Evolutionary conservation across 2,888 invertebrate genomes (phyloP).

Genomic region (Drosophila pseudotalamancana): DNA sequence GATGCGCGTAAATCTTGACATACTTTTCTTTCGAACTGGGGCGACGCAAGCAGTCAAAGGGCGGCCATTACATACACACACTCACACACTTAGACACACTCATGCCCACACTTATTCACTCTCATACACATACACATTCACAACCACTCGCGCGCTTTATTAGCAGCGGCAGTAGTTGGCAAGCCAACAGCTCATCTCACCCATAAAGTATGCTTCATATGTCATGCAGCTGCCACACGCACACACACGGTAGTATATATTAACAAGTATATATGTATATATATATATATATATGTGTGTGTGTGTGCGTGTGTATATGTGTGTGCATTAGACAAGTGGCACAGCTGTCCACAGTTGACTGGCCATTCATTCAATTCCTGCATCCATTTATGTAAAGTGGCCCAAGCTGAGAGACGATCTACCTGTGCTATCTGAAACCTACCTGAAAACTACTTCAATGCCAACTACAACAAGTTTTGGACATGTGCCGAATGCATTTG

Average conservation of each 20-base stretch:
- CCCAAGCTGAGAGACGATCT: too few relatives aligned
- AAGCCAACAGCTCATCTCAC: constrained; percentile 29
- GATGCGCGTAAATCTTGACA: constrained; percentile 80
- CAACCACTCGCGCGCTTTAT: constrained; percentile 17
- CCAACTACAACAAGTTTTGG: constrained; percentile 4
- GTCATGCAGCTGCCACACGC: constrained; percentile 37
- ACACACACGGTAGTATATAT: too few relatives aligned
- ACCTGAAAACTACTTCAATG: neutral
- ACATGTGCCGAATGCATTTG: constrained; percentile 13
- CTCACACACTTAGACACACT: neutral
- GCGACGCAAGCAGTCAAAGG: constrained; percentile 29
- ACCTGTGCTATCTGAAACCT: constrained; percentile 15
- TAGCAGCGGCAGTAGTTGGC: constrained; percentile 28
- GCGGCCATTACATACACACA: constrained; percentile 7
- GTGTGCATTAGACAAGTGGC: constrained; percentile 48
- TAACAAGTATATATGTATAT: too few relatives aligned
- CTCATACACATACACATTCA: neutral
- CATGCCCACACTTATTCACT: neutral
- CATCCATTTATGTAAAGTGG: constrained; percentile 58
- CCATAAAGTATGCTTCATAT: constrained; percentile 57
- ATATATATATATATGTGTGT: too few relatives aligned
- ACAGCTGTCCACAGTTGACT: constrained; percentile 58
- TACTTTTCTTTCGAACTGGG: constrained; percentile 56
- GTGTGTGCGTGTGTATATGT: too few relatives aligned
- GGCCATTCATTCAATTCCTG: constrained; percentile 51